Percentiles rank a stretch among this genome's conserved stretches.
Conservation (phyloP, 2,113 vertebrate genomes). For the Daubentonia madagascariensis region DNA sequence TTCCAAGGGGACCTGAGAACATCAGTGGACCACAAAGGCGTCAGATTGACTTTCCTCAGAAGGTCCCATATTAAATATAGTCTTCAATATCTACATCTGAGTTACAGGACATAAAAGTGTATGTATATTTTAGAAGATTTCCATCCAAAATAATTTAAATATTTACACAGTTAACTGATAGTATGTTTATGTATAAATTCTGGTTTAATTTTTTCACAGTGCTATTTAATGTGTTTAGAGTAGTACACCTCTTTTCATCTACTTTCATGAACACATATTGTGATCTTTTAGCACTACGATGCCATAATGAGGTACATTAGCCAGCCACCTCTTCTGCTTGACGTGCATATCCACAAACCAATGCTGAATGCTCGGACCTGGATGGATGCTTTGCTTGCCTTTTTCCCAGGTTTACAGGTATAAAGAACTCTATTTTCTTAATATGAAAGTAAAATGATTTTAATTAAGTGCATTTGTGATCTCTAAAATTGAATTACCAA, state of each 20-base stretch:
- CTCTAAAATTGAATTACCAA: conserved; percentile 16
- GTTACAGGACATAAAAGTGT: not conserved
- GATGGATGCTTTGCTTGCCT: conserved; percentile 99
- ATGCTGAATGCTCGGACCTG: conserved; percentile 97
- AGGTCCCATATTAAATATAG: not conserved
- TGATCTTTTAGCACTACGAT: conserved; percentile 92
- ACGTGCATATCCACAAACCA: conserved; percentile 99
- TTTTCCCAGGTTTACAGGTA: conserved; percentile 98
- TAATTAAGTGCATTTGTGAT: not conserved
- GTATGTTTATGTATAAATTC: not conserved
- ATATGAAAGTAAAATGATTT: not conserved
- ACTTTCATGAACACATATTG: not conserved
- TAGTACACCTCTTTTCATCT: not conserved
- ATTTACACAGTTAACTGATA: not conserved
- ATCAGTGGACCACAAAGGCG: not conserved
- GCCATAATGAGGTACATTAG: conserved; percentile 99
- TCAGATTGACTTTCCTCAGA: not conserved
- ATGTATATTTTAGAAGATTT: not conserved
- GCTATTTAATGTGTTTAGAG: not conserved
- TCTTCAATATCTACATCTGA: not conserved
- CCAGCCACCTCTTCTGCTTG: conserved; percentile 96
- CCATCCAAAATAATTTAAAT: conserved; percentile 15
- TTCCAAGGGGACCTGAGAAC: not conserved
- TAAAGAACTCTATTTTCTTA: not conserved
- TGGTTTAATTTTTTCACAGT: not conserved